Base-by-base conservation (phyloP, 2,113 vertebrate species). In the Dendropsophus ebraccatus region DNA sequence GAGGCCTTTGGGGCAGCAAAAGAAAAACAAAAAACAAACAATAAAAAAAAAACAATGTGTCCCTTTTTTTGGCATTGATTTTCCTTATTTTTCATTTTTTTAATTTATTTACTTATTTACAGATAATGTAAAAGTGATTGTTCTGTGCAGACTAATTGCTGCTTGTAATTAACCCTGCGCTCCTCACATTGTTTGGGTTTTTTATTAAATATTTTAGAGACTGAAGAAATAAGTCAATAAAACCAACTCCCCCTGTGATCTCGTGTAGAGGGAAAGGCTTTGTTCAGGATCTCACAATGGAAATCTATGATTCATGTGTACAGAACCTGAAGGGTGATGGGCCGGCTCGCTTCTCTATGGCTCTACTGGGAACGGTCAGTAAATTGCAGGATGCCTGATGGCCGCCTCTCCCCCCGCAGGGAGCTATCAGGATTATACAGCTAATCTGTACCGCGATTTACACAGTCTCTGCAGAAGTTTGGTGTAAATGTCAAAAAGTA, bases 401-500 rank as follows among this genome's bases (percentile, higher is more conserved):
- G 17, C 65, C 14, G 30, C 16, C 65, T 69, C 65, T 32, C 28
- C 28, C 62, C 30, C 30, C 17, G 16, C 65, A 35, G 65, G 65
- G 21, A 30, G 30, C 30, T 9, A 19, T 69, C 30, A 17, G 30
- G 35, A 25, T 69, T n/a, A 3, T 17, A 32, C 65, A 0, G 32
- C 65, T 35, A 19, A 35, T 69, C 25, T 65, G 60, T 19, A 14
- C 1, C 30, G 30, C 16, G 30, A 69, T 69, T 69, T 69, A 69
- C 65, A 30, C 28, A 30, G 12, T 17, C 25, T 30, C 11, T 65
- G 62, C 12, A 35, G 65, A 69, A 69, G 21, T 35, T 35, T 35
- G 65, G 30, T 69, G 65, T 69, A 69, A 69, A 69, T 69, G 30
- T 69, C 65, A 69, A 69, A 69, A 69, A 17, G 17, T 35, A 69